A percentile compares a stretch with the other conserved stretches of the same genome.
These are phyloP conservation scores for Pyrgilauda ruficollis DNA, from an alignment of 2,113 vertebrate species.

Conservation along the genomic window DNA sequence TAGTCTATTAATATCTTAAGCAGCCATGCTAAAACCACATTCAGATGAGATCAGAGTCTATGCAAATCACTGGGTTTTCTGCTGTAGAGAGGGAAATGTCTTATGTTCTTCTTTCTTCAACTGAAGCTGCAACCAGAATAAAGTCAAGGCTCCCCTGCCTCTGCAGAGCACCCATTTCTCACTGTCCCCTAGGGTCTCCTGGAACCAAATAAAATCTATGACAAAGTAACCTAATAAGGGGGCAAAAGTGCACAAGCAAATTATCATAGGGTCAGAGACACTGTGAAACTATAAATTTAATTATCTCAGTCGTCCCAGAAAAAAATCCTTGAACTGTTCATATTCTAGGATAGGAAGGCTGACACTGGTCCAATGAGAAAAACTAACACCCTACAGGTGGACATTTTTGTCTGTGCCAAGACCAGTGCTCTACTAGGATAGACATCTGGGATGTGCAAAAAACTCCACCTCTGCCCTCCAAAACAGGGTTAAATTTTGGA, in stretches of 20 bases:
- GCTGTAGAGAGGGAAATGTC: neutral
- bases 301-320: neutral
- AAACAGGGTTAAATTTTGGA: neutral
- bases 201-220: neutral
- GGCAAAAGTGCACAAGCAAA: neutral
- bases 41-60: neutral
- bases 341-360: neutral
- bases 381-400: neutral
- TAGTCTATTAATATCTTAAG: constrained; percentile 40
- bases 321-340: neutral
- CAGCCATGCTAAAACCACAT: neutral
- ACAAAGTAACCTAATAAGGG: neutral
- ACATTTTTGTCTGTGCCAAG: neutral
- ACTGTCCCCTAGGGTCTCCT: neutral
- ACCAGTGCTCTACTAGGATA: neutral
- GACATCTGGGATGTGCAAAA: neutral
- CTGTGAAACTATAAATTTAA: neutral
- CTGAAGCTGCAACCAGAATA: neutral
- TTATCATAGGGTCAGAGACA: neutral
- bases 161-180: rapidly evolving
- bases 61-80: neutral
- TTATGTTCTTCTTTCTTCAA: neutral
- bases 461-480: neutral
- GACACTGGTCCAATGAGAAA: neutral
- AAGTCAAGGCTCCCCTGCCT: neutral